A percentile compares a stretch with the other conserved stretches of the same genome.
These are phyloP conservation scores for Himantopus leucocephalus DNA, from an alignment of 2,113 vertebrate genomes.

Conservation along the genomic window DNA sequence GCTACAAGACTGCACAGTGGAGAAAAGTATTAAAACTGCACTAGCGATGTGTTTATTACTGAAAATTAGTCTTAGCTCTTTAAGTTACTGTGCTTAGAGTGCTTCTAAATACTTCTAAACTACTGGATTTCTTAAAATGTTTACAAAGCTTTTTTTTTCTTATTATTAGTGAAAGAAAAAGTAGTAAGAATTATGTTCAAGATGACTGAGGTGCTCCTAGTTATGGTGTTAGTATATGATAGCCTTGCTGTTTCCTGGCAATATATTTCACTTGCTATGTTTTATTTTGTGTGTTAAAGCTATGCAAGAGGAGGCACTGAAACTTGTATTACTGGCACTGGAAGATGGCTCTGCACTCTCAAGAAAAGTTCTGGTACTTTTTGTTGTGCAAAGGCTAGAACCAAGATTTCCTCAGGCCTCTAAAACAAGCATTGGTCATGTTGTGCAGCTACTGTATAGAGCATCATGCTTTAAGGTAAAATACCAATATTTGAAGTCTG, in stretches of 20 bases:
- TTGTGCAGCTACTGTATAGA: constrained; percentile 96
- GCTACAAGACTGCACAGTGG: too few species aligned
- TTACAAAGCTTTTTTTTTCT: neutral
- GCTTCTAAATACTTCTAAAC: neutral
- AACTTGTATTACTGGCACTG: constrained; percentile 91
- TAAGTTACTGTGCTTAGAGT: neutral
- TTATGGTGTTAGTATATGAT: neutral
- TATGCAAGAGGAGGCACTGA: constrained; percentile 97
- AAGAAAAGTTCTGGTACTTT: constrained; percentile 96
- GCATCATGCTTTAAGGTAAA: constrained; percentile 97
- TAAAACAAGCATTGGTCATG: constrained; percentile 97
- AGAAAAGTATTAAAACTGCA: too few species aligned
- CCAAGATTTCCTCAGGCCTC: constrained; percentile 97
- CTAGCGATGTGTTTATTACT: too few species aligned
- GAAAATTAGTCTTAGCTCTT: neutral
- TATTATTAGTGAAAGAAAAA: neutral
- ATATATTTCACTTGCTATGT: neutral
- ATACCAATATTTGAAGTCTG: neutral
- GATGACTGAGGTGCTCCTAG: neutral
- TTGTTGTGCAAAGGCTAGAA: constrained; percentile 96
- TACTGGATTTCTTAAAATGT: neutral
- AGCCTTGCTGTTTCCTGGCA: neutral
- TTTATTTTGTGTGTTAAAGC: constrained; percentile 71
- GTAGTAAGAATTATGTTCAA: neutral
- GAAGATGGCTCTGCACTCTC: constrained; percentile 97